Evolutionary conservation across 2,113 vertebrate genomes (phyloP), one percentile per base, ranked within the genome.

Genomic region (Garra rufa): DNA sequence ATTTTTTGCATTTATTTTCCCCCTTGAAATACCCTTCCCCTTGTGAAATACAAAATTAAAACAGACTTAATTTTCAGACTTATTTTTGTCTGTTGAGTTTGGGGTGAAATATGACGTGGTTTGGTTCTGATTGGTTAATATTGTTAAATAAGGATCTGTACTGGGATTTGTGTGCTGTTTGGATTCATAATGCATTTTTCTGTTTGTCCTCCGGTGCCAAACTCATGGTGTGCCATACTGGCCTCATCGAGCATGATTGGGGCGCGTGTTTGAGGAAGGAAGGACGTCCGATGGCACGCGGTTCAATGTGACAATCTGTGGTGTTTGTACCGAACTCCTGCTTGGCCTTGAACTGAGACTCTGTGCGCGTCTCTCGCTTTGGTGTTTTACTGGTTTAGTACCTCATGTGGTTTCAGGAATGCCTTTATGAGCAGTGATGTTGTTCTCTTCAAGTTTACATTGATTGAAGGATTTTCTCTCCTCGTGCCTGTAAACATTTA

Each of bases 401-500:
- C 17, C 78, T 82, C 57, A 9, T 59, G 74, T 69, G 61, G 28
- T 78, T 50, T 44, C 19, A 50, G 78, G 78, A 81, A 81, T 67
- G 57, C 26, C 43, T 81, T 81, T 63, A 11, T 48, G 41, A 81
- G 7, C 55, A 78, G 55, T 78, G 38, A 43, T 44, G 61, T 67
- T 48, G 41, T 79, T n/a, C 65, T 83, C 59, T 87, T 75, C 26
- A 88, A 81, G 93, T 94, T 93, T 92, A 92, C 91, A 91, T 86
- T 67, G 83, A 91, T 86, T 67, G 83, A 74, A 86, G 48, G 90
- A 89, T 90, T 90, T 85, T 89, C 90, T 89, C 55, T 84, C 67
- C 67, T 89, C 81, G 92, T 94, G 92, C 94, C 93, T 93, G 92
- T 91, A 86, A 85, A 88, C 88, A 81, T 87, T 76, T 85, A 75